Conservation (phyloP, 2,797 vertebrate genomes). For the Pitangus sulphuratus region DNA sequence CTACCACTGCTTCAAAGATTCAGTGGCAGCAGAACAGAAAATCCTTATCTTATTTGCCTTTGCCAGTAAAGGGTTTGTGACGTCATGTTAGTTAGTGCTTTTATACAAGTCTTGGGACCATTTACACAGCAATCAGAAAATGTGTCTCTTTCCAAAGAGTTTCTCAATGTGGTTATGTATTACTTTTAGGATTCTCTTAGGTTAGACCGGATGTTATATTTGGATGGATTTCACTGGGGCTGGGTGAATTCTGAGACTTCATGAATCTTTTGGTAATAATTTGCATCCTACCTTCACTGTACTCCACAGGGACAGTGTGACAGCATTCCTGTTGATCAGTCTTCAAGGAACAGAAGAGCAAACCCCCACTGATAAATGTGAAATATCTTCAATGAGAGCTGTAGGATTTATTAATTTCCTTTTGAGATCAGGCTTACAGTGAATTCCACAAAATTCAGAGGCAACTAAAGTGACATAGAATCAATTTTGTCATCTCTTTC, state of each 20-base stretch:
- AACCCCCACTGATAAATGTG: neutral
- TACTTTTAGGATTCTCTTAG: neutral
- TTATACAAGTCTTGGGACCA: slow-evolving; percentile 20
- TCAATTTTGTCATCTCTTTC: neutral
- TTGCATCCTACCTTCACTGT: neutral
- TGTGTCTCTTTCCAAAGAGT: neutral
- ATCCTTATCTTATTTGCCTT: slow-evolving; percentile 55
- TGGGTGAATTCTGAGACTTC: neutral
- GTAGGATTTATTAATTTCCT: neutral
- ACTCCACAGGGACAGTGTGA: neutral
- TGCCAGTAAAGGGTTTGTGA: neutral
- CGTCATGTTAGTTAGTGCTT: neutral
- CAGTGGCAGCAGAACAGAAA: slow-evolving; percentile 4
- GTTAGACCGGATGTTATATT: neutral
- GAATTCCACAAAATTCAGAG: neutral
- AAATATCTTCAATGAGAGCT: neutral
- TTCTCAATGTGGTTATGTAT: neutral
- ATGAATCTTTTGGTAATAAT: neutral
- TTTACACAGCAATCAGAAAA: slow-evolving; percentile 23
- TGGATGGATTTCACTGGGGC: neutral
- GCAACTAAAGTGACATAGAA: neutral
- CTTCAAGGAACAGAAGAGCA: neutral
- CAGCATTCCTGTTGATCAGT: neutral
- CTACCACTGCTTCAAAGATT: neutral
- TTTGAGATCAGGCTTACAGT: neutral